These are phyloP conservation scores for Tenodera sinensis DNA, from an alignment of 2,888 invertebrate genomes.

Conservation along the genomic window DNA sequence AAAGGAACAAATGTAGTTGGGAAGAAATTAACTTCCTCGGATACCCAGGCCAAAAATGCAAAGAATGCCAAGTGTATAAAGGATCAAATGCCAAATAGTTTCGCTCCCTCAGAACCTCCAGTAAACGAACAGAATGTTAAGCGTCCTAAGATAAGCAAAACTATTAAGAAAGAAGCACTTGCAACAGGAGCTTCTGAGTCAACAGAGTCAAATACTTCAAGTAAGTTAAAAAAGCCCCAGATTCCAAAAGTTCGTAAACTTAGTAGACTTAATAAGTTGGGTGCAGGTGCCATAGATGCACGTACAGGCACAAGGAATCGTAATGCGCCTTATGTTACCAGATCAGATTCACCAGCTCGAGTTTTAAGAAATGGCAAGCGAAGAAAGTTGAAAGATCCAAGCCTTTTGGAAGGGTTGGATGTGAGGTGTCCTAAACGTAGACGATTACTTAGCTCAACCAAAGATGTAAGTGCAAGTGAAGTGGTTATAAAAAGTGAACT, in stretches of 20 bases:
- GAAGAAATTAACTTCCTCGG: neutral
- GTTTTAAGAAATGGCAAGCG: constrained; percentile 29
- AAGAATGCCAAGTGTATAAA: neutral
- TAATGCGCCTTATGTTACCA: constrained; percentile 13
- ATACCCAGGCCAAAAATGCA: neutral
- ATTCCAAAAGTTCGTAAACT: neutral
- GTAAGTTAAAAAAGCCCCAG: neutral
- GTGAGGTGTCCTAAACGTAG: constrained; percentile 48
- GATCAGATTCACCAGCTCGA: constrained; percentile 20
- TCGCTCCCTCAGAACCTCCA: neutral
- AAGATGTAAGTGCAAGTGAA: constrained; percentile 19
- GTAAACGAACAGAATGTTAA: neutral
- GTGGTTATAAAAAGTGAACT: constrained; percentile 4
- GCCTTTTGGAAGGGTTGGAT: constrained; percentile 58
- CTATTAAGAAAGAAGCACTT: neutral
- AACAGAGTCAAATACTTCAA: neutral
- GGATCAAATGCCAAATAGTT: neutral
- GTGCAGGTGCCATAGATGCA: neutral
- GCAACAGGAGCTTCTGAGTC: neutral
- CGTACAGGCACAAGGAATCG: constrained; percentile 9
- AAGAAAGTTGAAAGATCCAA: constrained; percentile 46
- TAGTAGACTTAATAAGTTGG: neutral
- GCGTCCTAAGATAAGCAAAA: neutral
- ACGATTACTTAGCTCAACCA: constrained; percentile 43
- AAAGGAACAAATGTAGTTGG: neutral